These are phyloP conservation scores for Anoura caudifer DNA, from an alignment of 2,113 vertebrate species.

Conservation along the genomic window DNA sequence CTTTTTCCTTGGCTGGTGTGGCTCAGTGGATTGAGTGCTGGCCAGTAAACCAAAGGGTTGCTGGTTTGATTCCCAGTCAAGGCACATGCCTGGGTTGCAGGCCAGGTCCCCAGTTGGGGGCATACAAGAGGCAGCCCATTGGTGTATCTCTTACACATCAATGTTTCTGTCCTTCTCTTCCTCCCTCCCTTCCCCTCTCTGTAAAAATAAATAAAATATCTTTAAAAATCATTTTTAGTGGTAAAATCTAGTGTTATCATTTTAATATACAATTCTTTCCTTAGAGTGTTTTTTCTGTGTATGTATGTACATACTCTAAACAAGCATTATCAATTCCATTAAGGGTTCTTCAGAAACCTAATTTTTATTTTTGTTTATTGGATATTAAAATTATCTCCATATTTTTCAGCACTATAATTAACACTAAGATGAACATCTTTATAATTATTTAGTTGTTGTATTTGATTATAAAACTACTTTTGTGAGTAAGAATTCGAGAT, in stretches of 20 bases:
- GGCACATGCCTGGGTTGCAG: too few relatives aligned
- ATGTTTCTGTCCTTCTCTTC: too few relatives aligned
- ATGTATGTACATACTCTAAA: background rate
- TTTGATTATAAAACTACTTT: background rate
- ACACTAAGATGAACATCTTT: background rate
- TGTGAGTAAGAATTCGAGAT: background rate
- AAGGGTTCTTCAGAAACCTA: slow-evolving; percentile 7
- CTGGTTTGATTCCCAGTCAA: too few relatives aligned
- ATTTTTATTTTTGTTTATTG: background rate
- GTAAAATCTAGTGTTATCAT: background rate
- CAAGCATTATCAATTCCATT: background rate
- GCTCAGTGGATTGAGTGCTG: too few relatives aligned
- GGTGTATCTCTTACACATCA: too few relatives aligned
- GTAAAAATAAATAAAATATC: too few relatives aligned
- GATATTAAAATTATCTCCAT: background rate
- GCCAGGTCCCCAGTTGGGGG: too few relatives aligned
- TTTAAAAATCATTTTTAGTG: background rate
- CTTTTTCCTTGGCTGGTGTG: background rate
- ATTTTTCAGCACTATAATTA: background rate
- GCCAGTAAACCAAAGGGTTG: too few relatives aligned
- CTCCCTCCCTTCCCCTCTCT: too few relatives aligned
- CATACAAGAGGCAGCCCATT: too few relatives aligned
- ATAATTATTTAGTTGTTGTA: background rate
- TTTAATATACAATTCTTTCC: slow-evolving; percentile 16
- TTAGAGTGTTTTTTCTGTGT: background rate